A percentile compares a stretch with the other conserved stretches of the same genome.
These are phyloP conservation scores for Lethrus apterus DNA, from an alignment of 1,140 invertebrate genomes.

Conservation along the genomic window DNA sequence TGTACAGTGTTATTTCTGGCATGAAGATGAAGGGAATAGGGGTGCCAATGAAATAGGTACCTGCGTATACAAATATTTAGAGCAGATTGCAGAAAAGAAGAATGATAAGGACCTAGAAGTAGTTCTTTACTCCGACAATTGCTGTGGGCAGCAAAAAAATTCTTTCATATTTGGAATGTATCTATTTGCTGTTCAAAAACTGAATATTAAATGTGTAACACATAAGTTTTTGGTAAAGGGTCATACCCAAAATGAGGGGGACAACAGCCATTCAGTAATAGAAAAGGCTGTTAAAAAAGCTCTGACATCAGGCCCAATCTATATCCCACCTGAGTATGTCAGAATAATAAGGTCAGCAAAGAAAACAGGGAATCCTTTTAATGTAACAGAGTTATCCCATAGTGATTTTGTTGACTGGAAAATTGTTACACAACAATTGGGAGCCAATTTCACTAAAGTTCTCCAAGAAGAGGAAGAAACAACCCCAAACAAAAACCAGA, in stretches of 20 bases:
- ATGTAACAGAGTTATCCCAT: conserved; percentile 26
- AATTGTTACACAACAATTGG: not conserved
- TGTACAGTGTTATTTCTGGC: conserved; percentile 25
- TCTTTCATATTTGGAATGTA: conserved; percentile 36
- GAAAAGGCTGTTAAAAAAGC: not conserved
- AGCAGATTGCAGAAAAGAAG: conserved; percentile 7
- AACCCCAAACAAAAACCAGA: no score
- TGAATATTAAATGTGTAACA: conserved; percentile 31
- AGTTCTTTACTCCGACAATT: conserved; percentile 38
- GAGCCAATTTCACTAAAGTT: conserved; percentile 8
- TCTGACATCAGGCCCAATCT: conserved; percentile 6
- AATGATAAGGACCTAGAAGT: conserved; percentile 19
- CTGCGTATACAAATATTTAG: conserved; percentile 23
- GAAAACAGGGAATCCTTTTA: conserved; percentile 27
- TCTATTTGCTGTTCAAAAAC: conserved; percentile 29
- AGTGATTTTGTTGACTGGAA: conserved; percentile 26
- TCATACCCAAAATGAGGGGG: conserved; percentile 12
- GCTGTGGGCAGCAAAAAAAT: conserved; percentile 42
- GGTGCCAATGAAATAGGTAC: conserved; percentile 25
- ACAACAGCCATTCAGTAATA: not conserved
- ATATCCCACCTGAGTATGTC: conserved; percentile 21
- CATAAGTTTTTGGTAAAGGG: conserved; percentile 22
- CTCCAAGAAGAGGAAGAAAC: no score
- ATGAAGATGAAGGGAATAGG: conserved; percentile 25
- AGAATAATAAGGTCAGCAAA: conserved; percentile 27